Conservation (phyloP, 2,888 invertebrate genomes). For the Lasioglossum malachurum region DNA sequence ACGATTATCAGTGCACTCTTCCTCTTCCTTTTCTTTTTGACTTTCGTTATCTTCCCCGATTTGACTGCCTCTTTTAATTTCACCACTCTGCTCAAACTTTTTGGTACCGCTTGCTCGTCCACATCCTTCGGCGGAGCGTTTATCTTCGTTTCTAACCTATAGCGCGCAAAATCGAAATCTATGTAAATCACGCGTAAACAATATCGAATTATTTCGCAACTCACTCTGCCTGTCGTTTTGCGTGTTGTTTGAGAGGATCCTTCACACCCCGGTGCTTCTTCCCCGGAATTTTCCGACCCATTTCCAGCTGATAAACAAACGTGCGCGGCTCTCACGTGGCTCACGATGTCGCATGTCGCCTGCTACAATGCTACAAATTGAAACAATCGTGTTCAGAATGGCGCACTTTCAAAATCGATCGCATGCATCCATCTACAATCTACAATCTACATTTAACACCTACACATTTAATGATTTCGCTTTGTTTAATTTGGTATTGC, state of each 20-base stretch:
- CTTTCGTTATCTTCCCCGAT: constrained; percentile 82
- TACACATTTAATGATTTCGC: too few relatives aligned
- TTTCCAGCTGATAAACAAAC: constrained; percentile 75
- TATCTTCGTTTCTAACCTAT: constrained; percentile 90
- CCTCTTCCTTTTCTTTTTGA: constrained; percentile 80
- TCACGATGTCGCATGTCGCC: background rate
- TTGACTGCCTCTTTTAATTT: constrained; percentile 86
- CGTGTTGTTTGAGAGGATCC: constrained; percentile 91
- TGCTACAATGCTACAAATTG: background rate
- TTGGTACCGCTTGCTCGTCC: constrained; percentile 91
- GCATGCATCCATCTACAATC: background rate
- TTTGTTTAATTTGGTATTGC: too few relatives aligned
- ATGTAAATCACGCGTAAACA: constrained; percentile 57
- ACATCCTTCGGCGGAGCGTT: constrained; percentile 91
- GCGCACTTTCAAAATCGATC: background rate
- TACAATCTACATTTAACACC: too few relatives aligned
- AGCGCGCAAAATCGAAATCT: constrained; percentile 34
- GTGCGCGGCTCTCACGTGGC: constrained; percentile 43
- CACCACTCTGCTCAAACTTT: constrained; percentile 89
- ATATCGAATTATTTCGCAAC: constrained; percentile 56
- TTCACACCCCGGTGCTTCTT: constrained; percentile 92
- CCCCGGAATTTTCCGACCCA: constrained; percentile 93
- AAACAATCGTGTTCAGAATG: background rate
- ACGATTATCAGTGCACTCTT: constrained; percentile 76
- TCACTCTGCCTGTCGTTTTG: constrained; percentile 88